Evolutionary conservation across 1,140 invertebrate genomes (phyloP).

Genomic region (Mycetomoellerius zeteki): DNA sequence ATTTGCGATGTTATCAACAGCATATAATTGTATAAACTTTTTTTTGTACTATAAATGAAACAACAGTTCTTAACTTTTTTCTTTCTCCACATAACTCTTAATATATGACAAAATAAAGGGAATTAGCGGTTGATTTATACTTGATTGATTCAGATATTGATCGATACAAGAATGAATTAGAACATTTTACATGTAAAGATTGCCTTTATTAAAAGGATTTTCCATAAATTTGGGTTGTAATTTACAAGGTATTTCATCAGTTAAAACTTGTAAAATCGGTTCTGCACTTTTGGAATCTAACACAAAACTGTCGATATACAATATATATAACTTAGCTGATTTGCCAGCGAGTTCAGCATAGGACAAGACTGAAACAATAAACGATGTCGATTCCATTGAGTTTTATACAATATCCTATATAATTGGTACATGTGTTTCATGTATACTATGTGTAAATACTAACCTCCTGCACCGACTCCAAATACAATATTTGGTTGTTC

Average conservation of each 20-base stretch:
- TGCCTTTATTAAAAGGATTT: slow-evolving; percentile 84
- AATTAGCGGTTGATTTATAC: slow-evolving; percentile 7
- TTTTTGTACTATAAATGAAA: slow-evolving; percentile 46
- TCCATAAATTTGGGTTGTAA: slow-evolving; percentile 72
- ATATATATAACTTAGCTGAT: slow-evolving; percentile 79
- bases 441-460: slow-evolving; percentile 42
- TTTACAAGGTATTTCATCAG: slow-evolving; percentile 67
- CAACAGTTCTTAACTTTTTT: not conserved
- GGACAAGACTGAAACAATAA: slow-evolving; percentile 80
- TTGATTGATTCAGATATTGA: not conserved
- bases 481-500: slow-evolving; percentile 84
- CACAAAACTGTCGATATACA: slow-evolving; percentile 82
- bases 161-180: not conserved
- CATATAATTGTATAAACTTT: slow-evolving; percentile 32
- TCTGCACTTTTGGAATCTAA: slow-evolving; percentile 80
- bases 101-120: not conserved
- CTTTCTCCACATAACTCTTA: slow-evolving; percentile 3
- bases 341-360: slow-evolving; percentile 81
- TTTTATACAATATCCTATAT: not conserved
- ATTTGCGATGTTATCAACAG: not conserved
- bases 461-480: slow-evolving; percentile 84
- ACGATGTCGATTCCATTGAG: not conserved
- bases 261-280: slow-evolving; percentile 80
- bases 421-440: not conserved
- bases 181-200: slow-evolving; percentile 82